These are phyloP conservation scores for Hirtodrosophila duncani DNA, from an alignment of 2,888 invertebrate genomes.

Conservation along the genomic window DNA sequence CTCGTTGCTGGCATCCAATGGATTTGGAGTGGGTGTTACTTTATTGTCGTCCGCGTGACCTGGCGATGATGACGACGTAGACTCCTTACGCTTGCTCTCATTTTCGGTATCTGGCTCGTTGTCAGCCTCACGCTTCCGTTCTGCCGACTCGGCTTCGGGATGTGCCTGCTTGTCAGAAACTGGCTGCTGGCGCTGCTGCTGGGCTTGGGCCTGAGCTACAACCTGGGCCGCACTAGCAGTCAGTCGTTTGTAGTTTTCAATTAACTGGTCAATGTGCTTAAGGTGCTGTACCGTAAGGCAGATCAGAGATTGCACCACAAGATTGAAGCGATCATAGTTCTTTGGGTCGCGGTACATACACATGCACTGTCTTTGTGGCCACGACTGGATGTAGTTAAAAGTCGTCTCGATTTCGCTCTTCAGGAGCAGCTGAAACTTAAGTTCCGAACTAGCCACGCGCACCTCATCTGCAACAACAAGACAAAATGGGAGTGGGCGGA, in stretches of 20 bases:
- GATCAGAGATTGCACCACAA: conserved; percentile 91
- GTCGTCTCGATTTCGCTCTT: conserved; percentile 90
- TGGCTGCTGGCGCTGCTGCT: conserved; percentile 27
- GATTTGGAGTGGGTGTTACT: conserved; percentile 6
- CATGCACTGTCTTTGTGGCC: conserved; percentile 96
- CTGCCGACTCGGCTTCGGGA: conserved; percentile 9
- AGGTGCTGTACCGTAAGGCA: conserved; percentile 90
- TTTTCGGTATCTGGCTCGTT: conserved; percentile 30
- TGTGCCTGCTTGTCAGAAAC: conserved; percentile 15
- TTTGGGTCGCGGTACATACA: conserved; percentile 95
- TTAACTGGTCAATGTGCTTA: conserved; percentile 84
- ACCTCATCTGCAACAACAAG: conserved; percentile 83
- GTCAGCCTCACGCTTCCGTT: conserved; percentile 18
- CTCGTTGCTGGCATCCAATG: conserved; percentile 25
- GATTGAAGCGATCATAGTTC: conserved; percentile 94
- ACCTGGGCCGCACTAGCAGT: conserved; percentile 58
- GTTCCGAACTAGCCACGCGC: conserved; percentile 87
- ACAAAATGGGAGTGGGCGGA: conserved; percentile 5
- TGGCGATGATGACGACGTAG: conserved; percentile 5
- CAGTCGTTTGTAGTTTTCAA: conserved; percentile 78
- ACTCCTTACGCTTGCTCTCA: conserved; percentile 44
- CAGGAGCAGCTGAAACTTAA: conserved; percentile 83
- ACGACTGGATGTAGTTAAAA: conserved; percentile 90
- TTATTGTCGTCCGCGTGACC: conserved; percentile 32
- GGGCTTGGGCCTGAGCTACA: conserved; percentile 52